phyloP scores from a whole-genome alignment of 2,113 vertebrate genomes.

The Tapirus terrestris region DNA sequence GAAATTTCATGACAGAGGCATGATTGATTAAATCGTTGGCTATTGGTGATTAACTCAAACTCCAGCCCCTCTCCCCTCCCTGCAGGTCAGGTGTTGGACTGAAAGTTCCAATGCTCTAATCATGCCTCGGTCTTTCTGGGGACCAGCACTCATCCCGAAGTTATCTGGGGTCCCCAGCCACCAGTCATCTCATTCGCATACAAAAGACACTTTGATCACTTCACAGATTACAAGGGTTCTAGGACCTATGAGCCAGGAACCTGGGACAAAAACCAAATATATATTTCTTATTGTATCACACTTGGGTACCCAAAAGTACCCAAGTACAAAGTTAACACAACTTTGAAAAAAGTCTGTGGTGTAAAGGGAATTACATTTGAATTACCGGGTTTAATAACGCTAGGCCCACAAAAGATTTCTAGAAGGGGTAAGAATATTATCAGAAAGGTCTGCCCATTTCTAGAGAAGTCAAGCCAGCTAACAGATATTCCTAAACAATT shows the following conservation, averaged over 20 bases:
- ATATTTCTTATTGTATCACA: neutral
- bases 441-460: neutral
- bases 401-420: neutral
- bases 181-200: neutral
- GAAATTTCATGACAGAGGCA: neutral
- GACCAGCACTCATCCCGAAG: neutral
- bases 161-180: neutral
- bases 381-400: neutral
- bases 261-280: neutral
- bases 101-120: neutral
- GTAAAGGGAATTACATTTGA: neutral
- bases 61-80: neutral
- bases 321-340: neutral
- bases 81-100: no score
- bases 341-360: neutral
- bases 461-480: neutral
- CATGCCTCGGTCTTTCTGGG: neutral
- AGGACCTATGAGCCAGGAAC: neutral
- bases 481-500: neutral
- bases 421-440: neutral
- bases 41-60: neutral
- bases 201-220: neutral
- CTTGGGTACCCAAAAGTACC: neutral
- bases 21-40: neutral
- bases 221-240: neutral